A percentile compares a stretch with the other conserved stretches of the same genome.
Evolutionary conservation across 2,888 invertebrate species (phyloP).

Genomic region (Monopis laevigella): DNA sequence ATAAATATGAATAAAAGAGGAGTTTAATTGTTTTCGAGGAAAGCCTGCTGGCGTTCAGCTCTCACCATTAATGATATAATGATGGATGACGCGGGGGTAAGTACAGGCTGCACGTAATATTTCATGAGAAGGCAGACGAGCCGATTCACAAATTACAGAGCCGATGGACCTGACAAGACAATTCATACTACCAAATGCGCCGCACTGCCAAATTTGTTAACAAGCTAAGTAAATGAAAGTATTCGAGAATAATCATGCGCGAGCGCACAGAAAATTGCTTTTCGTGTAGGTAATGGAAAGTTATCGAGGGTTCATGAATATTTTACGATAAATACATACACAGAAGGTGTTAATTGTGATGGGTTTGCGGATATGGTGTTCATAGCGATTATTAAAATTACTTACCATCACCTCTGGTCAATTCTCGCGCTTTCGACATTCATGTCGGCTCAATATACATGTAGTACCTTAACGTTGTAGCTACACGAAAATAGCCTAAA

Average conservation of each 20-base stretch:
- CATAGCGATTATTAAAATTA: no score
- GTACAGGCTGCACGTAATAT: slow-evolving; percentile 31
- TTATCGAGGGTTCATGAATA: slow-evolving; percentile 1
- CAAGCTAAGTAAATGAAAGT: slow-evolving; percentile 11
- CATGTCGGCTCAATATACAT: no score
- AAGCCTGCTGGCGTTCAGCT: slow-evolving; percentile 19
- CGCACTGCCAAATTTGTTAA: slow-evolving; percentile 10
- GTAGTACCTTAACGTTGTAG: neutral
- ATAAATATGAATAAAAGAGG: slow-evolving; percentile 15
- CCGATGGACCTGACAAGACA: slow-evolving; percentile 27
- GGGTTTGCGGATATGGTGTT: no score
- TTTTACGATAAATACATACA: slow-evolving; percentile 1
- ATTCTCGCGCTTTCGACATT: no score
- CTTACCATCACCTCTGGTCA: no score
- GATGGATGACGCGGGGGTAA: slow-evolving; percentile 26
- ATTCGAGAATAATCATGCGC: slow-evolving; percentile 3
- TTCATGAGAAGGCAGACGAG: slow-evolving; percentile 27
- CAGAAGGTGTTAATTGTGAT: slow-evolving; percentile 10
- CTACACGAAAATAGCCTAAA: neutral
- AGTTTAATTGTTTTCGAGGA: slow-evolving; percentile 29
- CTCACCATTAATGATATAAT: slow-evolving; percentile 30
- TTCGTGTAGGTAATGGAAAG: slow-evolving; percentile 12
- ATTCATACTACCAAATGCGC: slow-evolving; percentile 20
- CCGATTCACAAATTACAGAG: slow-evolving; percentile 28
- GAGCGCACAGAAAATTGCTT: neutral